A percentile compares a stretch with the other conserved stretches of the same genome.
phyloP scores from a whole-genome alignment of 2,888 invertebrate species.

The Brachycybe producta region DNA sequence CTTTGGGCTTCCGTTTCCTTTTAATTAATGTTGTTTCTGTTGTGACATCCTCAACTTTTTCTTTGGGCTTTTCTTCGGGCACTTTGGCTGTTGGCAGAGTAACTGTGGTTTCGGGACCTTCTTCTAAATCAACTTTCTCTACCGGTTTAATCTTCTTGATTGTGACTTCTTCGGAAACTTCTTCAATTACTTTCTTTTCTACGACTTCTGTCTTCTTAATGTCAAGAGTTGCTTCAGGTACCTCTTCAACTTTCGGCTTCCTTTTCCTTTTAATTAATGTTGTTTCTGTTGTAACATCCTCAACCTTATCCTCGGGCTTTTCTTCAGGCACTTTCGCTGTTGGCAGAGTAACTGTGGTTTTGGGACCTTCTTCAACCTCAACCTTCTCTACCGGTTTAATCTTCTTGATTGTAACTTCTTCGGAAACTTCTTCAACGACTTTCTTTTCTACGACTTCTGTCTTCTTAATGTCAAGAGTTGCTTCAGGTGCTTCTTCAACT shows the following conservation, averaged over 20 bases:
- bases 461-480: conserved; percentile 20
- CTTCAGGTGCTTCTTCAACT: conserved; percentile 22
- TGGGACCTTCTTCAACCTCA: conserved; percentile 30
- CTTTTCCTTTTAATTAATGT: background rate
- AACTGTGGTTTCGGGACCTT: background rate
- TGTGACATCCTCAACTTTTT: background rate
- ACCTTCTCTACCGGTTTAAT: too few species aligned
- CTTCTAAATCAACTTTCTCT: conserved; percentile 17
- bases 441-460: conserved; percentile 1
- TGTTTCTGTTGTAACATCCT: background rate
- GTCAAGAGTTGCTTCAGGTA: conserved; percentile 17
- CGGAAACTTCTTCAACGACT: conserved; percentile 33
- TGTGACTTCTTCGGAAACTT: conserved; percentile 41
- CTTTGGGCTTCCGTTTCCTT: background rate
- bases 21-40: background rate
- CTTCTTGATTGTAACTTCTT: conserved; percentile 36
- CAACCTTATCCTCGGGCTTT: conserved; percentile 12
- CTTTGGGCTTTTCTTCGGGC: conserved; percentile 16
- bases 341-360: conserved; percentile 28
- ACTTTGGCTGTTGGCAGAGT: background rate
- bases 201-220: conserved; percentile 28
- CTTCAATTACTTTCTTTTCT: conserved; percentile 17
- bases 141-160: conserved; percentile 49
- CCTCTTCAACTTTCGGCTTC: conserved; percentile 6
- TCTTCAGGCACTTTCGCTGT: conserved; percentile 10